Evolutionary conservation across 2,888 invertebrate genomes (phyloP), one percentile per base, ranked within the genome.

Genomic region (Acleris laterana): DNA sequence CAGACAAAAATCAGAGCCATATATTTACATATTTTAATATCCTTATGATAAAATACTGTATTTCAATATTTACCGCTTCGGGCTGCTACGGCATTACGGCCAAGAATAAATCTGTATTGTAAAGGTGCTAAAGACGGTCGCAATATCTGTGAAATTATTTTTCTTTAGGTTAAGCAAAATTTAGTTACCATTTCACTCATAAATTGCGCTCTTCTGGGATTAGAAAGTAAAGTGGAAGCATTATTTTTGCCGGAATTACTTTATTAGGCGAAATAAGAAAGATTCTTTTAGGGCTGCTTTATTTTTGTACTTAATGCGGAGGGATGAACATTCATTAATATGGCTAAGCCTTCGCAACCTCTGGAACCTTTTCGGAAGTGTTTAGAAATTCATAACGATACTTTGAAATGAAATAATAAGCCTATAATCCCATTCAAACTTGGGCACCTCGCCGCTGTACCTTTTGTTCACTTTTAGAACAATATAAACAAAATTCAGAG

Each of bases 381-480:
- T 66, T 66, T 66, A 66, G 61, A 62, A 62, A 66, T 62, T 66
- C 66, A 62, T 62, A 66, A 66, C 61, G 56, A 66, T 66, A 66
- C 62, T 66, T 62, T 66, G 61, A 66, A 66, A 66, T 66, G 38
- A 62, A 62, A 62, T 66, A 66, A 66, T 66, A 62, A 62, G 66
- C 62, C 56, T 48, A 51, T 66, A 66, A 66, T 66, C 66, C 57
- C 60, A 65, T 65, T 65, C 60, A 61, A 61, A 65, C 44, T 61
- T 60, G 60, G 65, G 44, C 65, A 42, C 60, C 22, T 48, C 32
- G 60, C 60, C 48, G 38, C 57, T 46, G 32, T 65, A 65, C 60
- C 56, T 65, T 65, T 65, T 61, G 50, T 61, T 60, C 28, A 56
- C 53, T 46, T 64, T 53, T 42, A 52, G 56, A 56, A 44, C 56